Percentiles rank a stretch among this genome's conserved stretches.
Evolutionary conservation across 2,888 invertebrate species (phyloP).

Genomic region (Plebejus argus): DNA sequence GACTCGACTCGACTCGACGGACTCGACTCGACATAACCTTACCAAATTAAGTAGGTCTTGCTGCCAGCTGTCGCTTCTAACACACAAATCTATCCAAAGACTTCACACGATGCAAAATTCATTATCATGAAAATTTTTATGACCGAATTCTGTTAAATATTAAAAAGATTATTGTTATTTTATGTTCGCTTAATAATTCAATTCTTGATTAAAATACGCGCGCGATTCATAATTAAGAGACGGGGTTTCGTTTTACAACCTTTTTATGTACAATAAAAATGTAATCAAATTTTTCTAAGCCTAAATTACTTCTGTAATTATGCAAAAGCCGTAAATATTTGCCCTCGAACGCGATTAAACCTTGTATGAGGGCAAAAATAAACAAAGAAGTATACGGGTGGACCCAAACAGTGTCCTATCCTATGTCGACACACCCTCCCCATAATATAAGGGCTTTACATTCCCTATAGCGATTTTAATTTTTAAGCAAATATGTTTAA

Average conservation of each 20-base stretch:
- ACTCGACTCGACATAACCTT: no score
- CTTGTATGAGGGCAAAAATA: slow-evolving; percentile 52
- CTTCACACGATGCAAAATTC: not conserved
- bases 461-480: slow-evolving; percentile 33
- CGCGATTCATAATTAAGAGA: not conserved
- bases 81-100: no score
- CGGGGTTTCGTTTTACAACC: slow-evolving; percentile 7
- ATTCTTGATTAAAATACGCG: slow-evolving; percentile 2
- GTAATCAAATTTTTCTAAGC: slow-evolving; percentile 23
- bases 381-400: slow-evolving; percentile 71
- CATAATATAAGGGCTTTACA: slow-evolving; percentile 27
- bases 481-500: slow-evolving; percentile 17
- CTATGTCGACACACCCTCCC: slow-evolving; percentile 66
- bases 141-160: not conserved
- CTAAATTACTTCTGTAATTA: slow-evolving; percentile 31
- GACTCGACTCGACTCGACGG: no score
- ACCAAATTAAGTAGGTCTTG: no score
- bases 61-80: no score
- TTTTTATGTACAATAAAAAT: slow-evolving; percentile 19
- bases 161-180: not conserved
- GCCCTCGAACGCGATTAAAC: slow-evolving; percentile 58
- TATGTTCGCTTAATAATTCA: not conserved
- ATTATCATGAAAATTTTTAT: not conserved
- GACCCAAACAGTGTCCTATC: slow-evolving; percentile 62
- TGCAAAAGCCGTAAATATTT: slow-evolving; percentile 33